Evolutionary conservation across 2,888 invertebrate genomes (phyloP), one percentile per base, ranked within the genome.

Genomic region (Archips xylosteana): DNA sequence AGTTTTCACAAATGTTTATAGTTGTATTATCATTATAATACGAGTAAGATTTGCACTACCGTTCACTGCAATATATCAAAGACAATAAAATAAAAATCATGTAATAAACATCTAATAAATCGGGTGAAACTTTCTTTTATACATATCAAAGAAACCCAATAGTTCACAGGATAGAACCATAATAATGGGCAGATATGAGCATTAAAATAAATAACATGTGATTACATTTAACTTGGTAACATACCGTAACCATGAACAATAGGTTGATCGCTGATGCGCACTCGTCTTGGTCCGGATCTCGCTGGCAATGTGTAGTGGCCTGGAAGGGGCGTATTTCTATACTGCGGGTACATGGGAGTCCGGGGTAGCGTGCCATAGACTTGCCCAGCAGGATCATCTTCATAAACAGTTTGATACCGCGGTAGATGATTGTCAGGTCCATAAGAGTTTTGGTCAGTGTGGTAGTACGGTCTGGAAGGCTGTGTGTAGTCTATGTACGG

Each of bases 241-340:
- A 78, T 91, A 94, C 94, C 94, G 81, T 94, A 94, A 82, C 91
- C 94, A 78, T 92, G 86, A 71, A 94, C 87, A 78, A 88, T 87
- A 42, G 94, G 91, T 74, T 88, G 84, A 77, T 92, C 89, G 79
- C 92, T 92, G 82, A 94, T 94, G 79, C 94, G 90, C 47, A 94
- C 94, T 63, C 93, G 89, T 81, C 94, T 85, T 75, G 86, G 83
- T 65, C 84, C 86, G 63, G 87, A 87, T 81, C 88, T 88, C 71
- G 82, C 79, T 49, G 94, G 94, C 77, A 94, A 81, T 6, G 92
- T 90, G 76, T 90, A 87, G 79, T 87, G 86, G 61, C 85, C 89
- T 45, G 80, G 54, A 79, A 83, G 82, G 54, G 80, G 82, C 75
- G 83, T 80, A 77, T 81, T 81, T 34, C 82, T 80, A 76, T 78